Base-by-base conservation (phyloP, 23 tunicate species). In the Styela plicata region DNA sequence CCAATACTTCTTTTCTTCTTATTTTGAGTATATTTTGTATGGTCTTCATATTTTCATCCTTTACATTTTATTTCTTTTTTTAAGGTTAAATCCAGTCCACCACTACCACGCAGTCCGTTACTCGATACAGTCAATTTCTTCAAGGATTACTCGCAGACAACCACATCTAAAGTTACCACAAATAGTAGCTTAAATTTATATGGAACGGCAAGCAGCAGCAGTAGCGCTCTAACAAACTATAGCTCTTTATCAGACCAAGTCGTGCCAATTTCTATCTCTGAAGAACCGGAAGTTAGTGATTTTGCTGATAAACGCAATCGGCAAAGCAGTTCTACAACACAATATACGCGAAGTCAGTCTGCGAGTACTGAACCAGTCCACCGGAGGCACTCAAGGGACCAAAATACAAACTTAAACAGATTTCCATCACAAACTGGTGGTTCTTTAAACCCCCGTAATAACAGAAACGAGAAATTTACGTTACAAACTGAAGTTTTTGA, bases 41-140 rank as follows among this genome's bases (percentile, higher is more conserved):
- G 7, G 7, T 5, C n/a, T n/a, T n/a, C n/a, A n/a, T n/a, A n/a
- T n/a, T n/a, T n/a, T n/a, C n/a, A n/a, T n/a, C n/a, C n/a, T n/a
- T n/a, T n/a, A n/a, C 7, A 24, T 73, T 73, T 33, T 24, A 17
- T 23, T 44, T 70, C 52, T 53, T 23, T 34, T 27, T 74, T 63
- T 61, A 36, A 86, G 84, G 70, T n/a, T 24, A 70, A 80, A 75
- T 24, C 89, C 24, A 86, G 89, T 70, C 89, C 89, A 13, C 89
- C 89, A 5, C 79, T 86, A 1, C 61, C 89, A 0, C 84, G 89
- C 33, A 86, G 89, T 61, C 84, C 89, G 23, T 63, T 80, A 70
- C 63, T 79, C 31, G 89, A 86, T 68, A 80, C 76, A 3, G 83
- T 69, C 75, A 85, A 85, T 37, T 85, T 85, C 75, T 85, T 85